Evolutionary conservation across 2,113 vertebrate genomes (phyloP), one percentile per base, ranked within the genome.

Genomic region (Plecotus auritus): DNA sequence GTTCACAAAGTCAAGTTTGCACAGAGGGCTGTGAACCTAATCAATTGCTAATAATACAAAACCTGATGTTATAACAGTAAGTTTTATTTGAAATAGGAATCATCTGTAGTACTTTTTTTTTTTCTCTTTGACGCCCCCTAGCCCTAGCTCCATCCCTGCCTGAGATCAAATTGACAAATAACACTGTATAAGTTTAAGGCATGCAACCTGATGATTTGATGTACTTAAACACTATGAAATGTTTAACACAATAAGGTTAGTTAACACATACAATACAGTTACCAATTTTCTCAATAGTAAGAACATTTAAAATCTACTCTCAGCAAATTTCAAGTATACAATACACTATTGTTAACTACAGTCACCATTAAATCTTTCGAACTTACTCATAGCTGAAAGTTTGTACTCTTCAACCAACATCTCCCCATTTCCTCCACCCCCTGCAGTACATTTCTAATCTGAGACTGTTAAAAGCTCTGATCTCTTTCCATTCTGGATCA

Each of bases 41-140:
- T 23, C 64, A 72, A 35, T 22, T 72, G n/a, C 81, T 47, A 32
- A 32, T 42, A 54, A 51, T 16, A 87, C 14, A 89, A 85, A 80
- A 85, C 40, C 66, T n/a, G 32, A 11, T 32, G 9, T 77, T 85
- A 20, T 35, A 45, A 77, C 35, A 93, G 1, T 45, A 69, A 61
- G 26, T 84, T 86, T 90, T 88, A 76, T 66, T 22, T 94, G 74
- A 94, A 94, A 83, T 23, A 84, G n/a, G 22, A 77, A 59, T n/a
- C 85, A 87, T 7, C 67, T 92, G 35, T 26, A 64, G 20, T 42
- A 37, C 26, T 26, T 23, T 72, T 81, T 69, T 81, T 69, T 1
- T 30, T 20, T n/a, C 30, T 14, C 54, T 51, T 22, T 74, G n/a
- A 26, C 17, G 7, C 20, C 13, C 30, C 0, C 1, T 4, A 28